These are phyloP conservation scores for Mus pahari DNA, from an alignment of 2,113 vertebrate species.

Conservation along the genomic window DNA sequence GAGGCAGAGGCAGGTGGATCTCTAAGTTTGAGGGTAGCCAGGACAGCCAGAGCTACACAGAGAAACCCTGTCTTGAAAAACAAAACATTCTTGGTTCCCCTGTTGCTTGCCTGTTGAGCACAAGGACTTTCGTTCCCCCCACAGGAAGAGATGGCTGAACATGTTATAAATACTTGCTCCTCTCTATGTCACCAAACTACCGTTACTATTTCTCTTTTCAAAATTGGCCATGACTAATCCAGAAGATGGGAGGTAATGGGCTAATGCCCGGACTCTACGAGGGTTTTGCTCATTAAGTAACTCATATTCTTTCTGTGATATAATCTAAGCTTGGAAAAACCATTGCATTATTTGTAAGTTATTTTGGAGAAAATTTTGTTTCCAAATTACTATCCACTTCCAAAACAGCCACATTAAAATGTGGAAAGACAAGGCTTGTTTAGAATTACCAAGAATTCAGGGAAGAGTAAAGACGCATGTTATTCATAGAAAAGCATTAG, in stretches of 20 bases:
- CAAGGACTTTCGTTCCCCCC: not conserved
- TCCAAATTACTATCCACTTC: conserved; percentile 12
- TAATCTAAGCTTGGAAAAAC: not conserved
- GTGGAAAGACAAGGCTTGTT: conserved; percentile 3
- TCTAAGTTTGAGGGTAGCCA: not conserved
- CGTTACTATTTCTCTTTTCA: not conserved
- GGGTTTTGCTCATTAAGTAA: not conserved
- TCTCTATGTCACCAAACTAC: not conserved
- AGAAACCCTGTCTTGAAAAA: not conserved
- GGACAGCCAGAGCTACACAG: not conserved
- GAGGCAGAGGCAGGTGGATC: not conserved
- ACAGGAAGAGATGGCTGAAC: not conserved
- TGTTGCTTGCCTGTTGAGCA: not conserved
- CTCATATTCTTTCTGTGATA: not conserved
- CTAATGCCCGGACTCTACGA: not conserved
- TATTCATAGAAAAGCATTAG: not conserved
- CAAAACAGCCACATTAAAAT: not conserved
- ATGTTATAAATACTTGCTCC: not conserved
- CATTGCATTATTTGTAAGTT: conserved; percentile 27
- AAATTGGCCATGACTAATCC: not conserved
- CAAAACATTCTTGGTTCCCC: not conserved
- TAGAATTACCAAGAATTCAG: not conserved
- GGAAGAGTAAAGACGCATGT: not conserved
- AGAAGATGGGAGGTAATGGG: not conserved
- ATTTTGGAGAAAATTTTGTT: not conserved